Evolutionary conservation across 2,888 invertebrate species (phyloP), one percentile per base, ranked within the genome.

Genomic region (Tridacna crocea): DNA sequence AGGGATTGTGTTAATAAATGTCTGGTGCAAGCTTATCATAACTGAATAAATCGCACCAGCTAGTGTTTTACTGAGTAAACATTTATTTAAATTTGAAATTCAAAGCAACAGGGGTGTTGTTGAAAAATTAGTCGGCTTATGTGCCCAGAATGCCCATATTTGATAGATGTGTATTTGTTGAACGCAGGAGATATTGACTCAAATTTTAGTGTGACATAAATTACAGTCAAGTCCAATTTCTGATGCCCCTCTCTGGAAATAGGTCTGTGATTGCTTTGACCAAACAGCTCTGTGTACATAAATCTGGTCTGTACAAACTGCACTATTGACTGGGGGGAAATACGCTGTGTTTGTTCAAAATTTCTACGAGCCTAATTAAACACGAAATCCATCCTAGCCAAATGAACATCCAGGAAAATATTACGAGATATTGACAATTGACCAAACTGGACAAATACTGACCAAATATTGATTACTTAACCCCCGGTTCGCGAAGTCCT

Each of bases 361-460:
- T 75, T 80, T 79, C 77, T 76, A 76, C 82, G 75, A 75, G 77
- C 68, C 83, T 84, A 87, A 87, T 87, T 87, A 87, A 84, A 84
- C 83, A 87, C 51, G 26, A 83, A 80, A 87, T 87, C 87, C 82
- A 80, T 87, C 87, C 87, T 84, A 75, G 72, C 82, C 80, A 70
- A 77, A 78, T 82, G 76, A 78, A 66, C 66, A 76, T 27, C 72
- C 83, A 86, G 86, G 86, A 86, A 86, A 86, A 84, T 72, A 86
- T 86, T 86, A 86, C 79, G 72, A 73, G 77, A 76, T 86, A 86
- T 84, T 86, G 84, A 86, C 86, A 84, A 73, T 84, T 84, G 70
- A 74, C 79, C 77, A 82, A 80, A 80, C 72, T 76, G 80, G 70
- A 82, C 83, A 84, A 84, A 84, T 82, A 78, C 60, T 78, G 83